A percentile compares a stretch with the other conserved stretches of the same genome.
Conservation (phyloP, 2,113 vertebrate genomes). For the Nyctereutes procyonoides region DNA sequence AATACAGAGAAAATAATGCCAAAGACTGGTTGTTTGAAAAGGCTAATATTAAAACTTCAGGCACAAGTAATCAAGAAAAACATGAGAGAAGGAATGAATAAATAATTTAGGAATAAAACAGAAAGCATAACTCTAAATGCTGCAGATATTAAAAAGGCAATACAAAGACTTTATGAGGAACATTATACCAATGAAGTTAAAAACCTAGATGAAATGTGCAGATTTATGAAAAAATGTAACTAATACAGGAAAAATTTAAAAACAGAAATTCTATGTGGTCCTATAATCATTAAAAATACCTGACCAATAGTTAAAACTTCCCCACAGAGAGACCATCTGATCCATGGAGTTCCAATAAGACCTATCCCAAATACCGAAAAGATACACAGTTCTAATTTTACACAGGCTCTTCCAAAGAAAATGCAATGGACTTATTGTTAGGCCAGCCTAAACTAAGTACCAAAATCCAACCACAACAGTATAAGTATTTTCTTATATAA, state of each 20-base stretch:
- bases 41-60: slow-evolving; percentile 15
- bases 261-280: not conserved
- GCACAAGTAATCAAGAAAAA: slow-evolving; percentile 12
- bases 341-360: not conserved
- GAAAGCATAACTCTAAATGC: slow-evolving; percentile 2
- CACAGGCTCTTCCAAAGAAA: not conserved
- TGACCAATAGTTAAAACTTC: not conserved
- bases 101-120: slow-evolving; percentile 37
- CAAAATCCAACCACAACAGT: not conserved
- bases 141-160: slow-evolving; percentile 6
- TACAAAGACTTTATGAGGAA: not conserved
- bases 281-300: not conserved
- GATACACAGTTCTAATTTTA: not conserved
- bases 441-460: not conserved
- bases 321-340: not conserved
- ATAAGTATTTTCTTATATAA: not conserved
- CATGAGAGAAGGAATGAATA: slow-evolving; percentile 23
- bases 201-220: slow-evolving; percentile 15
- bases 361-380: not conserved
- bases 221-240: not conserved
- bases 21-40: not conserved
- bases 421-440: not conserved
- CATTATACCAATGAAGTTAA: slow-evolving; percentile 10
- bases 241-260: not conserved
- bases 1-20: not conserved